Percentiles rank a stretch among this genome's conserved stretches.
Evolutionary conservation across 1,140 invertebrate genomes (phyloP).

Genomic region (Drosophila aff.): DNA sequence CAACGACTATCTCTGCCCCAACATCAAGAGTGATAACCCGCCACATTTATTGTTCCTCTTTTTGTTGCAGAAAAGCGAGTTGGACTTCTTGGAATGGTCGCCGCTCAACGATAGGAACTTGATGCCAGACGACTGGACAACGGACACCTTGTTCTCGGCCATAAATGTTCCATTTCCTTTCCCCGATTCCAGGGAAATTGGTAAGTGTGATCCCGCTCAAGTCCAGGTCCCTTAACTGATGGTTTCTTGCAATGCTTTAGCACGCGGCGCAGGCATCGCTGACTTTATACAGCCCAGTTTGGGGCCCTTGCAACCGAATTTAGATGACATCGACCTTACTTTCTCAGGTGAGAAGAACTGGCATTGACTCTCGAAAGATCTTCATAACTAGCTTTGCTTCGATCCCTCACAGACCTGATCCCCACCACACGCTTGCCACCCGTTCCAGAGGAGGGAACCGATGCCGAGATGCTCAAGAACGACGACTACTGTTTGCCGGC

Average conservation of each 20-base stretch:
- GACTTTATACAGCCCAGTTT: conserved; percentile 99
- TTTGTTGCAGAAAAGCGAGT: conserved; percentile 89
- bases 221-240: background rate
- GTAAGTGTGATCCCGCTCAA: conserved; percentile 86
- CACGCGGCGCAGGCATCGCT: conserved; percentile 90
- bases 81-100: conserved; percentile 92
- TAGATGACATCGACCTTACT: conserved; percentile 97
- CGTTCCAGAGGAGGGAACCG: conserved; percentile 86
- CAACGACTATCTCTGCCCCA: background rate
- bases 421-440: conserved; percentile 85
- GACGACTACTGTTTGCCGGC: conserved; percentile 77
- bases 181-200: conserved; percentile 98
- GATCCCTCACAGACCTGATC: conserved; percentile 66
- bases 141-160: conserved; percentile 95
- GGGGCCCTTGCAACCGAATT: conserved; percentile 97
- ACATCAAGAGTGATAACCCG: conserved; percentile 4
- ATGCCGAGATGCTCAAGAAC: conserved; percentile 80
- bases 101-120: conserved; percentile 90
- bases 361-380: background rate
- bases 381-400: background rate
- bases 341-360: conserved; percentile 88
- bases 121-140: conserved; percentile 89
- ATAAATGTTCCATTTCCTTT: conserved; percentile 97
- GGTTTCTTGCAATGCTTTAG: conserved; percentile 70
- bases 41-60: background rate